Percentiles rank a stretch among this genome's conserved stretches.
These are phyloP conservation scores for Heliconius cydno DNA, from an alignment of 2,888 invertebrate genomes.

Conservation along the genomic window DNA sequence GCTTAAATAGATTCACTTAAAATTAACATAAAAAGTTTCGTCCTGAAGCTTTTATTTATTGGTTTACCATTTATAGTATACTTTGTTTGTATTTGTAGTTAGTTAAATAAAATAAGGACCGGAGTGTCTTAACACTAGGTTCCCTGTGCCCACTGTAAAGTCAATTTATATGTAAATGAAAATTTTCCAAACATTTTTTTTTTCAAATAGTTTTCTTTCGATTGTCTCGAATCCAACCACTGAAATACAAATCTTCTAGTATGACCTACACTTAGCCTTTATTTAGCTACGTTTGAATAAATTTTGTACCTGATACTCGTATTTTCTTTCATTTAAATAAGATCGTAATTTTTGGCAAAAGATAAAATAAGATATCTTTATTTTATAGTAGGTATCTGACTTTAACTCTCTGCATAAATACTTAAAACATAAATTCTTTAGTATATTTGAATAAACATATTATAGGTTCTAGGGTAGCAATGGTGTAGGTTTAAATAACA, in stretches of 20 bases:
- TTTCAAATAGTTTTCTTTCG: not conserved
- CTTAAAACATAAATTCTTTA: too few species aligned
- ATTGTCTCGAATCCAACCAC: not conserved
- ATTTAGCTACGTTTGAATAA: constrained; percentile 17
- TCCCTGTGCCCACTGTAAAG: too few species aligned
- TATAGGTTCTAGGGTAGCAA: too few species aligned
- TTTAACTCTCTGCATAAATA: too few species aligned
- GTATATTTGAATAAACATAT: too few species aligned
- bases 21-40: not conserved
- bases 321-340: constrained; percentile 16
- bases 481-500: too few species aligned
- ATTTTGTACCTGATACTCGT: constrained; percentile 7
- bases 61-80: not conserved
- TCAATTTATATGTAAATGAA: not conserved
- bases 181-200: not conserved
- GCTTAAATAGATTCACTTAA: constrained; percentile 13
- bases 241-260: constrained; percentile 15
- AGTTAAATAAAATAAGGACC: too few species aligned
- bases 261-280: constrained; percentile 12
- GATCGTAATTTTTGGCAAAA: not conserved
- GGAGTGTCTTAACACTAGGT: too few species aligned
- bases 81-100: not conserved
- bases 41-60: not conserved
- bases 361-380: not conserved
- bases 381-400: not conserved